Conservation (phyloP, 2,888 invertebrate species). For the Thymelicus lineola region DNA sequence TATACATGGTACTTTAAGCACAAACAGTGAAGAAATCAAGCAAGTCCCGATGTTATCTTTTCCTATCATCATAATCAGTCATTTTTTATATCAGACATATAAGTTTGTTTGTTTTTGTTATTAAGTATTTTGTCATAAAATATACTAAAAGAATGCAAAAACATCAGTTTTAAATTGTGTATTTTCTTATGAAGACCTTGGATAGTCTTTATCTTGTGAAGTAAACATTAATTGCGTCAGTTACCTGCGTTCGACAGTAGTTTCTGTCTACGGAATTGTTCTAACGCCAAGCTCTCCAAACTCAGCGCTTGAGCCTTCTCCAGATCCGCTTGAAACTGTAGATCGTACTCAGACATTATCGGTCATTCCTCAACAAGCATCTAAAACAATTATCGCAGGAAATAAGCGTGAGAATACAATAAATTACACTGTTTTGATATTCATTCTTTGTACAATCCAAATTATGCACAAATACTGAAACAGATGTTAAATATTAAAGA, state of each 20-base stretch:
- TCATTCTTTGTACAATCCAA: not conserved
- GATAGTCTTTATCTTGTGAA: slow-evolving; percentile 54
- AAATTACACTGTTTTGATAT: slow-evolving; percentile 52
- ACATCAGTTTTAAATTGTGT: not conserved
- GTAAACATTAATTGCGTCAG: slow-evolving; percentile 72
- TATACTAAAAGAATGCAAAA: no score
- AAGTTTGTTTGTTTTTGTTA: not conserved
- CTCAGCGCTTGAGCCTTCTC: slow-evolving; percentile 95
- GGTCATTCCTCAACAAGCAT: slow-evolving; percentile 57
- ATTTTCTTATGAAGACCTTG: slow-evolving; percentile 42
- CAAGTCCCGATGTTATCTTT: no score
- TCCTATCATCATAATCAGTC: no score
- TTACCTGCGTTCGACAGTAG: slow-evolving; percentile 79
- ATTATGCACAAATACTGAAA: slow-evolving; percentile 52
- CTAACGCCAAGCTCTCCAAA: slow-evolving; percentile 93
- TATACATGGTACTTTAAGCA: no score
- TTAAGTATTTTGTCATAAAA: no score
- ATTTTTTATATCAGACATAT: no score
- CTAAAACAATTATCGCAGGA: slow-evolving; percentile 60
- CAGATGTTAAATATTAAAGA: slow-evolving; percentile 42
- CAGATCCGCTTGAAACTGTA: slow-evolving; percentile 93
- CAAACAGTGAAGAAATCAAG: no score
- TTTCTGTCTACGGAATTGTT: slow-evolving; percentile 91
- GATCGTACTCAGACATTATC: slow-evolving; percentile 89
- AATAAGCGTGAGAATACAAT: slow-evolving; percentile 67